Base-by-base conservation (phyloP, 2,113 vertebrate genomes). In the Zapornia atra region DNA sequence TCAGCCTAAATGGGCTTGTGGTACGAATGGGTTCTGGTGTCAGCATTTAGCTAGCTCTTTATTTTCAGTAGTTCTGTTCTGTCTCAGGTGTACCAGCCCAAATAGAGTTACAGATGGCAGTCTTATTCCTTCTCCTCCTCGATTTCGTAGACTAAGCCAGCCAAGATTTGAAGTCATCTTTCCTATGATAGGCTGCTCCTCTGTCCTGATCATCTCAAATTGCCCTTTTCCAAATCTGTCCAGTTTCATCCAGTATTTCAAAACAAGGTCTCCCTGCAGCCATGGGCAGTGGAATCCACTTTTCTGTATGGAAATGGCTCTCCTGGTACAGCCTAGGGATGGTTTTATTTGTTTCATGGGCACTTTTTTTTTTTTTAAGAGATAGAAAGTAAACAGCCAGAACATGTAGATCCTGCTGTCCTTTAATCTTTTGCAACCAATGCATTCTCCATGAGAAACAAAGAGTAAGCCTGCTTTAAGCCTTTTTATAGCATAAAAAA, bases 1-100 rank as follows among this genome's bases (percentile, higher is more conserved):
- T 69, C 91, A 95, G 61, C 56, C 80, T 94, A 94, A 94, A 81
- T 92, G 83, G 91, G 33, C 73, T 60, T 75, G 72, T 71, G 89
- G 72, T 78, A 11, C 0, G 2, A 48, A 24, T 5, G 16, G 31
- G 56, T 46, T 75, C 94, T 95, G 25, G 50, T 66, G 72, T 87
- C 82, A 94, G 28, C n/a, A 9, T 92, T 95, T 63, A 83, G 44
- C 64, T 60, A 31, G 69, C 44, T 92, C 81, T 84, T 88, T 72
- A 53, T 79, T 96, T 89, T 54, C 84, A 78, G 16, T 51, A 38
- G 33, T 19, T 60, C 24, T 78, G 57, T 79, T 79, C 61, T 81
- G 57, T 82, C 57, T 94, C 89, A 79, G 81, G 83, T 95, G 54
- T 84, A 36, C 20, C 34, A 48, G 10, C 48, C 46, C 25, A 66